Percentiles rank a stretch among this genome's conserved stretches.
Evolutionary conservation across 2,797 vertebrate species (phyloP).

Genomic region (Hippopotamyrus pictus): DNA sequence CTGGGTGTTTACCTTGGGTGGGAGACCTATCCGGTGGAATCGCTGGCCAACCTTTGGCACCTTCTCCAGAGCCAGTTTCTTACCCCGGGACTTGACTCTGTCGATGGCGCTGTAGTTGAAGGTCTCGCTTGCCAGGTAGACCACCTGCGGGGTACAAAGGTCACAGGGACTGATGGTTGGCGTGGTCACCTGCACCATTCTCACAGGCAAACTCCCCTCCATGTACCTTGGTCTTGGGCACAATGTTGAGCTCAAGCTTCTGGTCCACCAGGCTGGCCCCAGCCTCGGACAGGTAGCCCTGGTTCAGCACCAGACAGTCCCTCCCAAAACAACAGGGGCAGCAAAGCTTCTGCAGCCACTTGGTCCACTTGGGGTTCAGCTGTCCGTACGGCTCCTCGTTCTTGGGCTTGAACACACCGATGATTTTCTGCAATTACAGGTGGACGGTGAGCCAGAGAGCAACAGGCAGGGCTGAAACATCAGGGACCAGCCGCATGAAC

Average conservation of each 20-base stretch:
- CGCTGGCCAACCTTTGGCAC: constrained; percentile 95
- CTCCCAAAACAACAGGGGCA: constrained; percentile 97
- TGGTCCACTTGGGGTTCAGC: constrained; percentile 98
- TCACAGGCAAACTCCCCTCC: neutral
- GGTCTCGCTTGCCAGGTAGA: constrained; percentile 90
- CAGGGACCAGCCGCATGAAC: neutral
- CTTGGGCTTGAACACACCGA: constrained; percentile 96
- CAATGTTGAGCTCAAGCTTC: constrained; percentile 94
- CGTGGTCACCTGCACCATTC: neutral
- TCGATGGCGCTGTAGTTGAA: constrained; percentile 98
- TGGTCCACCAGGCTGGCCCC: constrained; percentile 95
- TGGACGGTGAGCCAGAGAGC: neutral
- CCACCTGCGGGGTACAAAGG: constrained; percentile 68
- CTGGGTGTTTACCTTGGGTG: constrained; percentile 77
- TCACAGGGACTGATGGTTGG: neutral
- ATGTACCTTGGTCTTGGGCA: constrained; percentile 82
- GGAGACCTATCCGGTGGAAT: constrained; percentile 92
- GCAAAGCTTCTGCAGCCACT: constrained; percentile 96
- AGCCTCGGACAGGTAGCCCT: constrained; percentile 93
- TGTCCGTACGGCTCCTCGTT: constrained; percentile 96
- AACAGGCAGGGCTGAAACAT: neutral
- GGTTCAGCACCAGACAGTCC: constrained; percentile 94
- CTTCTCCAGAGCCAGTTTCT: constrained; percentile 88
- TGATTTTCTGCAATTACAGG: constrained; percentile 70
- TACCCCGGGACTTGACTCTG: constrained; percentile 91